Evolutionary conservation across 2,888 invertebrate genomes (phyloP).

Genomic region (Parapristionchus giblindavisi): DNA sequence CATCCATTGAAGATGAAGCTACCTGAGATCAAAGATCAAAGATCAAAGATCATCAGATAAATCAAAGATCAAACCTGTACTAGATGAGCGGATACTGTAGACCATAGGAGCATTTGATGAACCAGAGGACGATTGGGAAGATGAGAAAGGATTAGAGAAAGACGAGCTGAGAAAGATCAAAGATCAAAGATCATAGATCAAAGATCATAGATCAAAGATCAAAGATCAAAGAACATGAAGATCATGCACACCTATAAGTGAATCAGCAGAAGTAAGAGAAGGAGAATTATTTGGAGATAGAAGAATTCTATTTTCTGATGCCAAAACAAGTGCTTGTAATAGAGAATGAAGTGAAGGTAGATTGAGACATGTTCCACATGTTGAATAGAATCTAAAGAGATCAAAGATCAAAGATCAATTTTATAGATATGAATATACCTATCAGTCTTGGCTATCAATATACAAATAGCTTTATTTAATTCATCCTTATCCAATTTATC

Average conservation of each 20-base stretch:
- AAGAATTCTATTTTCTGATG: slow-evolving; percentile 82
- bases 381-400: slow-evolving; percentile 81
- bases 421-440: slow-evolving; percentile 70
- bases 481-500: slow-evolving; percentile 28
- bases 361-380: slow-evolving; percentile 86
- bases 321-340: slow-evolving; percentile 82
- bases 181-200: background rate
- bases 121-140: slow-evolving; percentile 72
- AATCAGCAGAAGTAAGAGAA: slow-evolving; percentile 50
- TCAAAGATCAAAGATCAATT: background rate
- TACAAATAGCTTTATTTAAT: slow-evolving; percentile 81
- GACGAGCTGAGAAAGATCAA: slow-evolving; percentile 21
- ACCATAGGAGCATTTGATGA: slow-evolving; percentile 91
- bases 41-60: background rate
- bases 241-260: slow-evolving; percentile 38
- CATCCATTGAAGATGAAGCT: slow-evolving; percentile 45
- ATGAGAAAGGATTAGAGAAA: slow-evolving; percentile 49
- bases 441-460: slow-evolving; percentile 87
- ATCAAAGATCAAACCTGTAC: slow-evolving; percentile 80
- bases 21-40: slow-evolving; percentile 37
- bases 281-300: slow-evolving; percentile 44
- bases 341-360: slow-evolving; percentile 85
- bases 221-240: too few species aligned
- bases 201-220: background rate
- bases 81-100: slow-evolving; percentile 88